Base-by-base conservation (phyloP, 1,140 invertebrate species). In the Ips typographus region DNA sequence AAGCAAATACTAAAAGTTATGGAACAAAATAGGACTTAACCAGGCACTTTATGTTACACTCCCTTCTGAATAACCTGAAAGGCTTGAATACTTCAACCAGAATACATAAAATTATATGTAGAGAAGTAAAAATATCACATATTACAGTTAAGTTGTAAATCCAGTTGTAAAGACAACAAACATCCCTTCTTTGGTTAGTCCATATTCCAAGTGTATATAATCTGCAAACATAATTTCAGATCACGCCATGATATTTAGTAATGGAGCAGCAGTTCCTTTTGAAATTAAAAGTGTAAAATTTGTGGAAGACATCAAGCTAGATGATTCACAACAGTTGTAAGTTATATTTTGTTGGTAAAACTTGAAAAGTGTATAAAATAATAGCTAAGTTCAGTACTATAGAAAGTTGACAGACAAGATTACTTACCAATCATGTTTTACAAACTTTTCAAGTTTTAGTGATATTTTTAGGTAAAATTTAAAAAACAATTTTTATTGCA, bases 181-280 rank as follows among this genome's bases (percentile, higher is more conserved):
- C 22, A 22, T 22, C 22, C 22, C 22, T 22, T 22, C 22, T 22
- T 22, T 22, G 22, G 22, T 22, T 22, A 22, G 22, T 22, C 22
- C 22, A 22, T 22, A 22, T 22, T 22, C 22, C 22, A 22, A 22
- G 22, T 22, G 22, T 22, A 0, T 22, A 22, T 22, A 22, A 22
- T 22, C 22, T 22, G 22, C 22, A 22, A 22, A 22, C 22, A 22
- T 22, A 22, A 47, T 81, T 82, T 71, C 65, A 86, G 85, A 87
- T 80, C 80, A 85, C 72, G 75, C 80, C 5, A 70, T 86, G 40
- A 73, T 85, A 2, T 80, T 86, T 77, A 77, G 82, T 49, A 82
- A 84, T 72, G 84, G 84, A 38, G 84, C 79, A 74, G 80, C 84
- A 8, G 72, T 85, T 40, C 77, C 81, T 42, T 75, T 84, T 44